Percentiles rank a stretch among this genome's conserved stretches.
phyloP scores from a whole-genome alignment of 2,888 invertebrate species.

The Tenthredo scrophulariae region DNA sequence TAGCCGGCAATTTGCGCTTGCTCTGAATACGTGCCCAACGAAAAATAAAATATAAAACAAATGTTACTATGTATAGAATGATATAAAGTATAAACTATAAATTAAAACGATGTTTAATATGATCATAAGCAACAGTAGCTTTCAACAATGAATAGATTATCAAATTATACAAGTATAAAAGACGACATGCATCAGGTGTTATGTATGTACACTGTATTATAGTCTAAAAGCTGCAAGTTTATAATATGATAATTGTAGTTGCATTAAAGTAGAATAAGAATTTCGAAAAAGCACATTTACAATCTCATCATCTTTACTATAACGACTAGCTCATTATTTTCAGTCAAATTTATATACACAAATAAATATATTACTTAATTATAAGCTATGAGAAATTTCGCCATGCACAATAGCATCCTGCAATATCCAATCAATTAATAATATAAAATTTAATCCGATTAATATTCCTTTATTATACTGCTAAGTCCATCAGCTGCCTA shows the following conservation, averaged over 20 bases:
- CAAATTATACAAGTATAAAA: slow-evolving; percentile 28
- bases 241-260: slow-evolving; percentile 1
- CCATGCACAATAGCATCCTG: slow-evolving; percentile 26
- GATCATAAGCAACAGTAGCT: slow-evolving; percentile 44
- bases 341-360: not conserved
- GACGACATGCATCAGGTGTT: slow-evolving; percentile 39
- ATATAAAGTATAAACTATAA: slow-evolving; percentile 52
- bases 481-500: not conserved
- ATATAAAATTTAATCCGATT: not conserved
- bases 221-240: slow-evolving; percentile 14
- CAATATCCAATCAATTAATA: not conserved
- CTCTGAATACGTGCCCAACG: slow-evolving; percentile 77
- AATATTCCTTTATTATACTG: slow-evolving; percentile 17
- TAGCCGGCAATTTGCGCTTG: slow-evolving; percentile 78
- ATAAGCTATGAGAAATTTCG: slow-evolving; percentile 17
- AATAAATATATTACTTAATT: not conserved
- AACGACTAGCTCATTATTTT: slow-evolving; percentile 1
- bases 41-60: slow-evolving; percentile 75
- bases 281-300: slow-evolving; percentile 37
- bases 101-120: slow-evolving; percentile 40
- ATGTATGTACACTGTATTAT: slow-evolving; percentile 31
- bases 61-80: slow-evolving; percentile 68
- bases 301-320: slow-evolving; percentile 23
- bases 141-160: slow-evolving; percentile 36
- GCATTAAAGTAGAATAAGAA: slow-evolving; percentile 6